Evolutionary conservation across 2,113 vertebrate genomes (phyloP), one percentile per base, ranked within the genome.

Genomic region (Malurus cyaneus): DNA sequence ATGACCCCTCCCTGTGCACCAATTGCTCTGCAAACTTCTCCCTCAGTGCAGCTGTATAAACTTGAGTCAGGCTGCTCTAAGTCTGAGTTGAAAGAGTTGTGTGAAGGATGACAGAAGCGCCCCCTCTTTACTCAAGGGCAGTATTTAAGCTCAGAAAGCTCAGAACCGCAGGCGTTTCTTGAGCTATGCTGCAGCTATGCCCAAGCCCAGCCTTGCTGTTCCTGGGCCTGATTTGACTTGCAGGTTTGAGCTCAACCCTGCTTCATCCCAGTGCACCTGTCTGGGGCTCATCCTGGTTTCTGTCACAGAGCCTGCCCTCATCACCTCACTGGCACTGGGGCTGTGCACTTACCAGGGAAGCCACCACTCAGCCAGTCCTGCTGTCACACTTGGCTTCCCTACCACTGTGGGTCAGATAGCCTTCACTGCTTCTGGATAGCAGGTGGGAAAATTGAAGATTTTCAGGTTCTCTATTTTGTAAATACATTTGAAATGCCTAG

Each of bases 341-440:
- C n/a, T 28, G 8, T 39, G 41, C 17, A 23, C 42, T 31, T 56
- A 32, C 47, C 61, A 79, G 21, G 10, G 24, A 80, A 49, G 32
- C 13, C 54, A 69, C 49, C 1, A 1, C 12, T 9, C 14, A 23
- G n/a, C 7, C 25, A 1, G 23, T 26, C 52, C 13, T 72, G 49
- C 53, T 77, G 26, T 52, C 67, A 60, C 29, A 29, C 42, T 23
- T 18, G 17, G 11, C 9, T 57, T 32, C 44, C 62, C 18, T 36
- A 4, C 11, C 12, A 44, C 26, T 4, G 0, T 10, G 20, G 34
- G 18, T 21, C 64, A 69, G 34, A 18, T 56, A 41, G 16, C 14
- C 47, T n/a, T 21, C 4, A 32, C 24, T 25, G 18, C 64, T 56
- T 69, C 60, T 12, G 18, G 36, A 32, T 0, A 5, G 13, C 0